A percentile compares a stretch with the other conserved stretches of the same genome.
phyloP scores from a whole-genome alignment of 2,113 vertebrate genomes.

The Rallus limicola region DNA sequence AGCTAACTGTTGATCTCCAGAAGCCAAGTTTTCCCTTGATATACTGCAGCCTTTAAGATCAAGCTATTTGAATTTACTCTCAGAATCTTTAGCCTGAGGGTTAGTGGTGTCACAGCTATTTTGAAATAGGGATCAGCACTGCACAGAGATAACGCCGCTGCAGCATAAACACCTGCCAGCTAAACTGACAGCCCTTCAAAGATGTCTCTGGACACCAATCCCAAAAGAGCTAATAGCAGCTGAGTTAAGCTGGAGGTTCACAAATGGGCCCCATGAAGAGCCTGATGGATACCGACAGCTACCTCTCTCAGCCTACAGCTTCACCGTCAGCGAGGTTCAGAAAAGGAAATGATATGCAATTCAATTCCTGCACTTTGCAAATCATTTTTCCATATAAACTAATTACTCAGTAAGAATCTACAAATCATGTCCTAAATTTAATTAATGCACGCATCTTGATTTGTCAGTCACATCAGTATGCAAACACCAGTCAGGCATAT shows the following conservation, averaged over 20 bases:
- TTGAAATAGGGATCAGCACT: neutral
- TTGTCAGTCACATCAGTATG: neutral
- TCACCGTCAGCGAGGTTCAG: neutral
- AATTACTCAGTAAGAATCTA: neutral
- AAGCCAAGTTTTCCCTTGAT: neutral
- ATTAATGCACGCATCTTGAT: rapidly evolving
- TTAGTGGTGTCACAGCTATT: conserved; percentile 15
- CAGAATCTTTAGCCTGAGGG: neutral
- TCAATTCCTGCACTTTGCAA: neutral
- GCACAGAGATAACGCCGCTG: neutral
- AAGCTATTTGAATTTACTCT: neutral
- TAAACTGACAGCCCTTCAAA: conserved; percentile 27
- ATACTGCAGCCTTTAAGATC: neutral
- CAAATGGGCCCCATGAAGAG: neutral
- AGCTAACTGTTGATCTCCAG: neutral
- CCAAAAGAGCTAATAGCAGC: neutral
- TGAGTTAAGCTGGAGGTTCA: neutral
- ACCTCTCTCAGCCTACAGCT: neutral
- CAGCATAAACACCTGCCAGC: conserved; percentile 36
- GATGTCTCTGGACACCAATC: neutral
- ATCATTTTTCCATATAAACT: neutral
- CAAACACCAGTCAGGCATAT: neutral
- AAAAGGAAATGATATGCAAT: rapidly evolving
- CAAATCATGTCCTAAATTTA: neutral
- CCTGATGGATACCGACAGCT: neutral